Percentiles rank a stretch among this genome's conserved stretches.
phyloP scores from a whole-genome alignment of 2,113 vertebrate species.

The Phrynosoma blainvillii region DNA sequence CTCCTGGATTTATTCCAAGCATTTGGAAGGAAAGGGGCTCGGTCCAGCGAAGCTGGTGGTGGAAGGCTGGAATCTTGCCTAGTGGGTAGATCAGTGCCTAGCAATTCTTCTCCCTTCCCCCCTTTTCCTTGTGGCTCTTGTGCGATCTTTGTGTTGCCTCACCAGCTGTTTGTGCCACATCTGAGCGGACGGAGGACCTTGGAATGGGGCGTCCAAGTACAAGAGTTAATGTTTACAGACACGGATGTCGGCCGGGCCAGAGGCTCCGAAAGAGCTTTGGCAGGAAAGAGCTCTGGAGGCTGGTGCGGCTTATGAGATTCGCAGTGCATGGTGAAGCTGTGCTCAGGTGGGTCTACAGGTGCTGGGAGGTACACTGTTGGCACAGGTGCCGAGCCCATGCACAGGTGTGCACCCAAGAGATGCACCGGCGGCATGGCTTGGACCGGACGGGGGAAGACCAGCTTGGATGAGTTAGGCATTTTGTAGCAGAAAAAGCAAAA shows the following conservation, averaged over 20 bases:
- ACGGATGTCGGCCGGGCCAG: background rate
- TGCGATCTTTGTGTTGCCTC: background rate
- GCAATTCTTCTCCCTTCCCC: background rate
- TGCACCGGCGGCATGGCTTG: too few relatives aligned
- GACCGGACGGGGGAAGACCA: too few relatives aligned
- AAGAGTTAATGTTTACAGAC: slow-evolving; percentile 31
- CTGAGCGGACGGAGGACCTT: background rate
- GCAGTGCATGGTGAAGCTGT: background rate
- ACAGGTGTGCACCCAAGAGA: background rate
- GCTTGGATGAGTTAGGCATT: too few relatives aligned
- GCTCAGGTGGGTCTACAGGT: background rate
- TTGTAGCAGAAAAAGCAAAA: too few relatives aligned
- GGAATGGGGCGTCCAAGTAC: background rate
- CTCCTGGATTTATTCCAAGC: too few relatives aligned
- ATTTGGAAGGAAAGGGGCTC: too few relatives aligned
- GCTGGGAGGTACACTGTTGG: background rate
- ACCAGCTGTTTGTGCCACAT: background rate
- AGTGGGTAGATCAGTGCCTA: too few relatives aligned
- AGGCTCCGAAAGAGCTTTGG: background rate
- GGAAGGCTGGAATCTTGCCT: too few relatives aligned
- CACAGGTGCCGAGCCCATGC: background rate
- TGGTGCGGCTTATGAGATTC: background rate
- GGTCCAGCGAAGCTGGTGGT: too few relatives aligned
- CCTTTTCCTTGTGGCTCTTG: too few relatives aligned
- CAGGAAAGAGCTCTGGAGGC: too few relatives aligned